A percentile compares a stretch with the other conserved stretches of the same genome.
Conservation (phyloP, 2,888 invertebrate species). For the Laspeyria flexula region DNA sequence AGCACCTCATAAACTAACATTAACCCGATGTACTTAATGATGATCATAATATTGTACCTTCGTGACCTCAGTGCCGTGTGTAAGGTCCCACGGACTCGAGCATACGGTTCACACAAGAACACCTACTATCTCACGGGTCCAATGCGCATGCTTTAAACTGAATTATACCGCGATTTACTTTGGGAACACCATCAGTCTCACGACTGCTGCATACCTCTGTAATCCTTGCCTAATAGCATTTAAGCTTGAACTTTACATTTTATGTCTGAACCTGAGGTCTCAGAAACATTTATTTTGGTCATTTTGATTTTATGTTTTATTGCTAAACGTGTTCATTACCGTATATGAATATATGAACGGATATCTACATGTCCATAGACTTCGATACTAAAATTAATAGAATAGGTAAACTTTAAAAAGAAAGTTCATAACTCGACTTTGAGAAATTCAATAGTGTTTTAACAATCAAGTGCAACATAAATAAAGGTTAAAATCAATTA, state of each 20-base stretch:
- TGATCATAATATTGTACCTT: conserved; percentile 38
- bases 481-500: not conserved
- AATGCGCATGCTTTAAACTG: conserved; percentile 38
- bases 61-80: conserved; percentile 47
- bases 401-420: too few species aligned
- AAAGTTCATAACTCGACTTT: too few species aligned
- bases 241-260: conserved; percentile 1
- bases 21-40: conserved; percentile 35
- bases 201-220: conserved; percentile 47
- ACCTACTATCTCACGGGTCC: conserved; percentile 50
- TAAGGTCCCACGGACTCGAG: conserved; percentile 50
- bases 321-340: too few species aligned
- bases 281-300: too few species aligned
- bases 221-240: conserved; percentile 33
- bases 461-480: too few species aligned
- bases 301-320: too few species aligned
- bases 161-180: conserved; percentile 59
- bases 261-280: not conserved
- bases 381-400: too few species aligned
- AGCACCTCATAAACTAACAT: conserved; percentile 30
- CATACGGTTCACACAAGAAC: conserved; percentile 56
- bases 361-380: too few species aligned
- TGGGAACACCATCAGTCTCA: conserved; percentile 51
- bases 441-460: too few species aligned
- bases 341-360: too few species aligned